Conservation (phyloP, 2,797 vertebrate species). For the Scarus forsteni region DNA sequence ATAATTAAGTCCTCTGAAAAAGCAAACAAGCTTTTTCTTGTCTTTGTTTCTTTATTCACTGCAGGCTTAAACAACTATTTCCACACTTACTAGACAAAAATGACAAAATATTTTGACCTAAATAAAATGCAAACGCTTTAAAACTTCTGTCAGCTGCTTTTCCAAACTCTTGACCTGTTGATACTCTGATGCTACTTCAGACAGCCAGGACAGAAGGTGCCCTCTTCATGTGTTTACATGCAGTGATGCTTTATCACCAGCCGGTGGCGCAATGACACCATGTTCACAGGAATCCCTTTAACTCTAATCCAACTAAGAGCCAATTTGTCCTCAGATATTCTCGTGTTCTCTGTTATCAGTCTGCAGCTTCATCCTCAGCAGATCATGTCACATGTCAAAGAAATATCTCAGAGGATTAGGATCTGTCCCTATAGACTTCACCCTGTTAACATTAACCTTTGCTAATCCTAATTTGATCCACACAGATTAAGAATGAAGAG, state of each 20-base stretch:
- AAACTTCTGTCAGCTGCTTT: no score
- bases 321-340: neutral
- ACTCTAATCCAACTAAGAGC: neutral
- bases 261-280: conserved; percentile 50
- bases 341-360: neutral
- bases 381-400: neutral
- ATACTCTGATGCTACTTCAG: conserved; percentile 1
- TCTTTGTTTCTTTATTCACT: no score
- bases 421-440: conserved; percentile 13
- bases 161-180: no score
- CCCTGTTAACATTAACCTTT: conserved; percentile 36
- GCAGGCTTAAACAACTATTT: no score
- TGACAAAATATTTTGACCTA: no score
- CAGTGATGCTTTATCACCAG: conserved; percentile 43
- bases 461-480: conserved; percentile 36
- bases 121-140: no score
- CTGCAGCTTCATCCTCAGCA: neutral
- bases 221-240: conserved; percentile 39
- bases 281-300: neutral
- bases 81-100: no score
- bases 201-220: conserved; percentile 41
- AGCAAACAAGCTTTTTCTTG: no score
- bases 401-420: conserved; percentile 22
- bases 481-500: conserved; percentile 32
- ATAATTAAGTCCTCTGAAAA: no score